These are phyloP conservation scores for Smittia aterrima DNA, from an alignment of 2,888 invertebrate genomes.

Conservation along the genomic window DNA sequence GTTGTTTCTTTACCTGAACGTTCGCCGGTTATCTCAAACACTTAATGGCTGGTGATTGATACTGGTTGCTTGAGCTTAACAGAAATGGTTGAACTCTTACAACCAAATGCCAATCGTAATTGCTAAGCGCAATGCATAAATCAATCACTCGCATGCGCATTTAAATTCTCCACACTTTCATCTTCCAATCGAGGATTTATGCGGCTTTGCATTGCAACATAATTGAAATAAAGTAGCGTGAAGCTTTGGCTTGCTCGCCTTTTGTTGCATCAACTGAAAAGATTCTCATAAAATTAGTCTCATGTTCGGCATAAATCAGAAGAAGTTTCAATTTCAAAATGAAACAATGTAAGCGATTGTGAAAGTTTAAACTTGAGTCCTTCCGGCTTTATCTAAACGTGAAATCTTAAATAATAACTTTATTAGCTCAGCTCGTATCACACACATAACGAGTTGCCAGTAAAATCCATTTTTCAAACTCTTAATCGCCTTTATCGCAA, in stretches of 20 bases:
- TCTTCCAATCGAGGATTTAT: constrained; percentile 3
- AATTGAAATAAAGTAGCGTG: constrained; percentile 29
- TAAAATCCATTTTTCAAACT: no score
- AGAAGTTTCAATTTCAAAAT: neutral
- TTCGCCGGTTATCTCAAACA: neutral
- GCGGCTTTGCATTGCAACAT: neutral
- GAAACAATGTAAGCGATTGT: no score
- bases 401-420: no score
- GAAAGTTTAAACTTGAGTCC: no score
- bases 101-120: constrained; percentile 2
- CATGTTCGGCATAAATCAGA: constrained; percentile 1
- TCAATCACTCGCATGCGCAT: constrained; percentile 15
- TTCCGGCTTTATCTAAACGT: no score
- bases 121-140: constrained; percentile 14
- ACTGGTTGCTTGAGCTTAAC: neutral
- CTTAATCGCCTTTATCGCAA: no score
- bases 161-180: constrained; percentile 32
- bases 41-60: neutral
- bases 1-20: neutral
- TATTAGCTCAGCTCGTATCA: no score
- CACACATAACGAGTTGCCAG: no score
- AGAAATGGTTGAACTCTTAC: neutral
- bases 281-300: neutral
- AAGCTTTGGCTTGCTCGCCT: neutral
- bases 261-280: neutral